Percentiles rank a stretch among this genome's conserved stretches.
Evolutionary conservation across 92 coral and sea anemone species (phyloP).

Genomic region (Actinostola sp.): DNA sequence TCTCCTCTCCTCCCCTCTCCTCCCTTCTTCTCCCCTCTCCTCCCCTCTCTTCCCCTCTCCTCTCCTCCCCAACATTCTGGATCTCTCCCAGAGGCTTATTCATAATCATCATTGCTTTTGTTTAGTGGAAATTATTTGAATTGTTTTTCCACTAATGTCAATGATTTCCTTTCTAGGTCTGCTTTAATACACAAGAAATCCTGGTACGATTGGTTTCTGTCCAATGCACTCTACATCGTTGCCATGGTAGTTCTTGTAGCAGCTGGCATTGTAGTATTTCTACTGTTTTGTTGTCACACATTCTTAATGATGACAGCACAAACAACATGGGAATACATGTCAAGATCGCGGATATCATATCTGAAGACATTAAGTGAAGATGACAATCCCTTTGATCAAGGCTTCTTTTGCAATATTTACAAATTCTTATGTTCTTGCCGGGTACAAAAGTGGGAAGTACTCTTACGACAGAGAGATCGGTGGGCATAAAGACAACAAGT

Average conservation of each 20-base stretch:
- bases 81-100: too few relatives aligned
- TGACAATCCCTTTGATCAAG: conserved; percentile 97
- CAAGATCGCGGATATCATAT: conserved; percentile 95
- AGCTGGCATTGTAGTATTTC: conserved; percentile 77
- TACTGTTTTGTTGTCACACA: conserved; percentile 89
- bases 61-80: too few relatives aligned
- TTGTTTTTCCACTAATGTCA: neutral
- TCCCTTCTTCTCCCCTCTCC: too few relatives aligned
- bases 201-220: conserved; percentile 90
- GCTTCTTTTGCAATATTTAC: conserved; percentile 82
- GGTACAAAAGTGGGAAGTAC: conserved; percentile 91
- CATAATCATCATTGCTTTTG: too few relatives aligned
- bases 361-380: conserved; percentile 92
- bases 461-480: conserved; percentile 74
- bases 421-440: conserved; percentile 87
- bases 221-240: conserved; percentile 77
- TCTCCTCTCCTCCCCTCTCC: too few relatives aligned
- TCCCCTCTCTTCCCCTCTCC: too few relatives aligned
- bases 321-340: conserved; percentile 99
- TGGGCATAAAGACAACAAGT: conserved; percentile 58
- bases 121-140: neutral
- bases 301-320: conserved; percentile 92
- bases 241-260: conserved; percentile 77
- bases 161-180: conserved; percentile 51
- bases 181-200: conserved; percentile 81